Evolutionary conservation across 1,140 invertebrate genomes (phyloP), one percentile per base, ranked within the genome.

Genomic region (Rhopalosiphum maidis): DNA sequence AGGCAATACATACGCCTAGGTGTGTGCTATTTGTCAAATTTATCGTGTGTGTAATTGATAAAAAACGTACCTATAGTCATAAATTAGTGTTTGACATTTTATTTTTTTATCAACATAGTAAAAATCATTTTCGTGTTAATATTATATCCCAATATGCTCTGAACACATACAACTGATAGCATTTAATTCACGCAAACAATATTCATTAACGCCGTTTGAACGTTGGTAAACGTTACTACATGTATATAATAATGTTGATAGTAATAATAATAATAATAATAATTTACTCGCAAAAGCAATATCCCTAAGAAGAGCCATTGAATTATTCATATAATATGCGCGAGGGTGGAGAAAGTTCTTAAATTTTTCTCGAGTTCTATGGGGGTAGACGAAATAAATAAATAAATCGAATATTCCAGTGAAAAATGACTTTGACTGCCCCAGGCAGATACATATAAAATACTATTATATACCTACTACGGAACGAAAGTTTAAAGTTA

Each of bases 381-480:
- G 37, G 21, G 21, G 35, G 82, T 35, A 37, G 7, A 41, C 6
- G 37, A 83, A 83, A 83, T 83, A 83, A 83, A 37, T 37, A 83
- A 37, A 41, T 83, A 83, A 83, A 83, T 83, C 22, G 82, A 83
- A 83, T 83, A 83, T 41, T 35, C 82, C 35, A 83, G 35, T 41
- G 82, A 83, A 83, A 41, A 83, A 83, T 41, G 37, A 83, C 82
- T 83, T 83, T 83, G 37, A 83, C 82, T 37, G 82, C 82, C 82
- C 9, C 35, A 2, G 22, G 82, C 21, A 6, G 68, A 37, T 82
- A 37, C 18, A 82, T 82, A 37, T 37, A 37, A 35, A 82, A 15
- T 82, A 82, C 30, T 82, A 82, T 82, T 35, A 60, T 60, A 25
- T 60, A 60, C 55, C 25, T 30, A 60, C 23, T 30, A 60, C 23